A percentile compares a stretch with the other conserved stretches of the same genome.
Evolutionary conservation across 2,888 invertebrate genomes (phyloP).

Genomic region (Argyresthia albistria): DNA sequence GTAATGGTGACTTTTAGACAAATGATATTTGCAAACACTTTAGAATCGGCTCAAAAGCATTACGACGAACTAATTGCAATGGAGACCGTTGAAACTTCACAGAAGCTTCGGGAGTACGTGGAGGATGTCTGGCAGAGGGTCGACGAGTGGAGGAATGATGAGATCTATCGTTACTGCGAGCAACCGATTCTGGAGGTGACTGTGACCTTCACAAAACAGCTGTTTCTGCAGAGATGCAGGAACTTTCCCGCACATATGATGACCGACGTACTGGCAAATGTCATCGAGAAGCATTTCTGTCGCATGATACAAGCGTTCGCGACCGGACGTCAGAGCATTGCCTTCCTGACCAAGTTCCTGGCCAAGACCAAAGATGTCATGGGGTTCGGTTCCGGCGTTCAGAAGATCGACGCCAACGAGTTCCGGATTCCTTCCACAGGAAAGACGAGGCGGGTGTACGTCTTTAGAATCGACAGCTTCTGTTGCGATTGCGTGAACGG

Average conservation of each 20-base stretch:
- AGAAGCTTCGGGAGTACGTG: conserved; percentile 10
- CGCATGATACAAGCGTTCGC: conserved; percentile 7
- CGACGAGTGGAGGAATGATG: conserved; percentile 13
- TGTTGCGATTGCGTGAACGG: conserved; percentile 26
- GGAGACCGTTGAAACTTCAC: conserved; percentile 4
- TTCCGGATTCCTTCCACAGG: conserved; percentile 9
- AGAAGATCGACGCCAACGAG: conserved; percentile 11
- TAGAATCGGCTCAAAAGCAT: conserved; percentile 8
- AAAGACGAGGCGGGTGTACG: conserved; percentile 8
- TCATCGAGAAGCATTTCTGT: conserved; percentile 22
- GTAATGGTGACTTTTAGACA: conserved; percentile 15
- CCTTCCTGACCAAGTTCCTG: conserved; percentile 15
- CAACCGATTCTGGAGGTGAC: conserved; percentile 13
- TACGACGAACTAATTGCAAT: conserved; percentile 10
- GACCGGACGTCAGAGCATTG: not conserved
- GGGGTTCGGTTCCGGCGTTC: conserved; percentile 7
- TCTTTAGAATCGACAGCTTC: conserved; percentile 21
- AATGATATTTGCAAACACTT: conserved; percentile 13
- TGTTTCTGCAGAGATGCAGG: conserved; percentile 17
- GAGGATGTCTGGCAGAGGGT: conserved; percentile 14
- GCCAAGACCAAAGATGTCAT: conserved; percentile 6
- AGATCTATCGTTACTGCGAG: conserved; percentile 3
- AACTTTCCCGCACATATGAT: conserved; percentile 19
- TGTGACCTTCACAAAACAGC: conserved; percentile 16
- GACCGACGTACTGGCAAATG: conserved; percentile 23